Percentiles rank a stretch among this genome's conserved stretches.
phyloP scores from a whole-genome alignment of 64 coral and sea anemone species.

The Montipora foliosa region DNA sequence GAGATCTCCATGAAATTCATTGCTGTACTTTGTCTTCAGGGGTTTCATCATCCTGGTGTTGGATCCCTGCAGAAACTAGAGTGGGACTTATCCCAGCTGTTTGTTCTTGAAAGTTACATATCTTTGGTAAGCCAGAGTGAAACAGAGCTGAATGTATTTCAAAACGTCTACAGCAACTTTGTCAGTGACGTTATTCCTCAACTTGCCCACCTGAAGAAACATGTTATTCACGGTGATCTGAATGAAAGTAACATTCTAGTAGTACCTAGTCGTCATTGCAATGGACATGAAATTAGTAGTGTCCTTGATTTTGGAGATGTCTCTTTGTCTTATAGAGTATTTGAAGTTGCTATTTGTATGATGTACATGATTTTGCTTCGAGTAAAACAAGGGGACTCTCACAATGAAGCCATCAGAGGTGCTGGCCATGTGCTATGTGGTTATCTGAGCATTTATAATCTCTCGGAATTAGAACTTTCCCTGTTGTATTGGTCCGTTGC shows the following conservation, averaged over 20 bases:
- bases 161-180: conserved; percentile 20
- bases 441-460: conserved; percentile 29
- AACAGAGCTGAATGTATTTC: neutral
- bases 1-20: neutral
- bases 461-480: conserved; percentile 3
- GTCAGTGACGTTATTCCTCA: conserved; percentile 17
- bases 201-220: conserved; percentile 25
- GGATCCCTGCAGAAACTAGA: neutral
- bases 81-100: conserved; percentile 27
- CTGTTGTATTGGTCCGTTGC: conserved; percentile 57
- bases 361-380: conserved; percentile 43
- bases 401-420: conserved; percentile 25
- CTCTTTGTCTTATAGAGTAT: conserved; percentile 42
- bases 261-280: neutral
- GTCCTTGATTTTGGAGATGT: conserved; percentile 72
- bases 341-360: conserved; percentile 71
- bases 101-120: conserved; percentile 7
- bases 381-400: conserved; percentile 28
- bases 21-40: neutral
- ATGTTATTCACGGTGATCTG: conserved; percentile 69
- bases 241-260: conserved; percentile 67
- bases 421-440: conserved; percentile 52
- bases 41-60: conserved; percentile 13
- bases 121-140: neutral
- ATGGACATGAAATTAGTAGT: neutral